Evolutionary conservation across 2,888 invertebrate genomes (phyloP).

Genomic region (Rotaria socialis): DNA sequence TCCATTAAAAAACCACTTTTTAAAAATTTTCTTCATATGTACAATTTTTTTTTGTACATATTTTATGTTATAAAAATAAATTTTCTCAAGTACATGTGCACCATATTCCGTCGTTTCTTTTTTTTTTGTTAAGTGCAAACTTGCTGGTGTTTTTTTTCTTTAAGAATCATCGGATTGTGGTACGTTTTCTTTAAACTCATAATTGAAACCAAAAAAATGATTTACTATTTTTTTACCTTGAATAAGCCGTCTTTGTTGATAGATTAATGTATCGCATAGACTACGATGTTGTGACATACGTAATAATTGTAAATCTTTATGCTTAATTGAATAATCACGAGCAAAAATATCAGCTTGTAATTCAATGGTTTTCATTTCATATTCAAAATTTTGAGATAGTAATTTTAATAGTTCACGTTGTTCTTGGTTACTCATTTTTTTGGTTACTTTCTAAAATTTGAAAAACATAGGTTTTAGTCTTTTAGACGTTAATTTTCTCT

Average conservation of each 20-base stretch:
- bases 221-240: conserved; percentile 65
- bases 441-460: conserved; percentile 71
- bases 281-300: conserved; percentile 77
- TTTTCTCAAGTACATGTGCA: background rate
- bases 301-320: conserved; percentile 76
- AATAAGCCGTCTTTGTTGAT: conserved; percentile 76
- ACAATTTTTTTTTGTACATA: too few species aligned
- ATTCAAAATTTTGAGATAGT: conserved; percentile 82
- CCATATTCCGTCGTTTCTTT: too few species aligned
- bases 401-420: conserved; percentile 81
- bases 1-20: background rate
- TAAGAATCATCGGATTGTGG: too few species aligned
- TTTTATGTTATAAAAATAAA: too few species aligned
- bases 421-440: conserved; percentile 77
- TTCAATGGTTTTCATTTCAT: conserved; percentile 80
- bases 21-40: too few species aligned
- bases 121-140: too few species aligned
- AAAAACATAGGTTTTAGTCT: conserved; percentile 40
- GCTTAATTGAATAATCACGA: conserved; percentile 76
- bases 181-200: too few species aligned
- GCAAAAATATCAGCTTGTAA: conserved; percentile 79
- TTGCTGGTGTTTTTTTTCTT: too few species aligned
- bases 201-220: too few species aligned
- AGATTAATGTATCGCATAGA: conserved; percentile 84
- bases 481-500: background rate